Percentiles rank a stretch among this genome's conserved stretches.
These are phyloP conservation scores for Zele albiditarsus DNA, from an alignment of 2,888 invertebrate genomes.

Conservation along the genomic window DNA sequence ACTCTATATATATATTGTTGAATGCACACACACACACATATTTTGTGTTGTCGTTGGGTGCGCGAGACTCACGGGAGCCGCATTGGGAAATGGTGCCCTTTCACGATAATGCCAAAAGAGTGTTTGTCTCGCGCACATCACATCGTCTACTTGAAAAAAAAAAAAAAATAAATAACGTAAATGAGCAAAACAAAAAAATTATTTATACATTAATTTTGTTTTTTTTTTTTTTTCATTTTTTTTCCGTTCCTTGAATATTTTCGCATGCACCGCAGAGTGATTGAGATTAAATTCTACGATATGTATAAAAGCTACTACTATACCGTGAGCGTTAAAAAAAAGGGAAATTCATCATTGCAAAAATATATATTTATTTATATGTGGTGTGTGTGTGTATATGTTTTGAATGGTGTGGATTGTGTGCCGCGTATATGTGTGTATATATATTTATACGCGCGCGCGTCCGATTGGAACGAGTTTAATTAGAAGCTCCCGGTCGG, in stretches of 20 bases:
- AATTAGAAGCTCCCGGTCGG: conserved; percentile 50
- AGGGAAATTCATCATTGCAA: not conserved
- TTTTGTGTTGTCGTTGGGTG: conserved; percentile 19
- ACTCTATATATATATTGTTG: conserved; percentile 3
- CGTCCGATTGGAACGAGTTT: conserved; percentile 52
- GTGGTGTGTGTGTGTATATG: not conserved
- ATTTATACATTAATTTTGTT: not conserved
- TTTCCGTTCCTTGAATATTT: conserved; percentile 11
- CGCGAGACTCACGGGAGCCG: conserved; percentile 36
- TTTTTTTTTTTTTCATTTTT: not conserved
- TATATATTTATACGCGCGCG: not conserved
- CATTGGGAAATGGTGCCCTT: conserved; percentile 14
- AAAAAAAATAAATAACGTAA: not conserved
- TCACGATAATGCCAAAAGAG: conserved; percentile 37
- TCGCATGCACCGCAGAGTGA: conserved; percentile 14
- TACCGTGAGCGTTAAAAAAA: not conserved
- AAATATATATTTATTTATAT: not conserved
- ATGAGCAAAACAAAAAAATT: too few species aligned
- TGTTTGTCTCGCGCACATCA: conserved; percentile 27
- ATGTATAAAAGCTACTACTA: not conserved
- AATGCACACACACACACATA: conserved; percentile 7
- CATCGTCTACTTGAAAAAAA: conserved; percentile 19
- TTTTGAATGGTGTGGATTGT: too few species aligned
- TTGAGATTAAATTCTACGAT: conserved; percentile 30
- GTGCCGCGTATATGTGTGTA: too few species aligned